Evolutionary conservation across 2,888 invertebrate genomes (phyloP).

Genomic region (Hypomecis atomaria): DNA sequence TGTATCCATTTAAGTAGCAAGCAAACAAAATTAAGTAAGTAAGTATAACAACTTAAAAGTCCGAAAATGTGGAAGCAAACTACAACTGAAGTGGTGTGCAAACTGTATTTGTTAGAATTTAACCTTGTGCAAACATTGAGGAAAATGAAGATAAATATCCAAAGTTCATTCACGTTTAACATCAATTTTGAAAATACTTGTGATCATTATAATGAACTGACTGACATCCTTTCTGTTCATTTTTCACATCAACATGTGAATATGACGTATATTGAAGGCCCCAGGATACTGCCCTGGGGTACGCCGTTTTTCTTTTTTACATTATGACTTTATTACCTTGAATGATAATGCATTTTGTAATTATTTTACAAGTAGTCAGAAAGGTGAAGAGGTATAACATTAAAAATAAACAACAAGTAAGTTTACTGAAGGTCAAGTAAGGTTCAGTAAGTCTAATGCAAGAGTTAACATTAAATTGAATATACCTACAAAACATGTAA

Average conservation of each 20-base stretch:
- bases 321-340: not conserved
- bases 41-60: constrained; percentile 11
- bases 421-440: no score
- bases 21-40: not conserved
- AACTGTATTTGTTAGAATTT: constrained; percentile 10
- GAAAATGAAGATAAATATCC: constrained; percentile 20
- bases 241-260: constrained; percentile 18
- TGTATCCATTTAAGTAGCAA: not conserved
- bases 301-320: constrained; percentile 1
- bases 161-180: constrained; percentile 25
- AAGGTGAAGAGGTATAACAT: not conserved
- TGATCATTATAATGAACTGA: constrained; percentile 4
- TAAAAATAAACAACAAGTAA: not conserved
- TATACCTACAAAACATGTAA: not conserved
- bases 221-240: constrained; percentile 13
- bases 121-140: constrained; percentile 16
- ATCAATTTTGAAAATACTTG: constrained; percentile 7
- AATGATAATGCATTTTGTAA: not conserved
- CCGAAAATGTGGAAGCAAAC: constrained; percentile 5
- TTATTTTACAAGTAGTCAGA: not conserved
- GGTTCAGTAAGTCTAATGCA: not conserved
- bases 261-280: constrained; percentile 4
- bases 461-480: not conserved
- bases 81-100: constrained; percentile 11
- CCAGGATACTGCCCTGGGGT: constrained; percentile 20